A percentile compares a stretch with the other conserved stretches of the same genome.
These are phyloP conservation scores for Nesoenas mayeri DNA, from an alignment of 2,113 vertebrate species.

Conservation along the genomic window DNA sequence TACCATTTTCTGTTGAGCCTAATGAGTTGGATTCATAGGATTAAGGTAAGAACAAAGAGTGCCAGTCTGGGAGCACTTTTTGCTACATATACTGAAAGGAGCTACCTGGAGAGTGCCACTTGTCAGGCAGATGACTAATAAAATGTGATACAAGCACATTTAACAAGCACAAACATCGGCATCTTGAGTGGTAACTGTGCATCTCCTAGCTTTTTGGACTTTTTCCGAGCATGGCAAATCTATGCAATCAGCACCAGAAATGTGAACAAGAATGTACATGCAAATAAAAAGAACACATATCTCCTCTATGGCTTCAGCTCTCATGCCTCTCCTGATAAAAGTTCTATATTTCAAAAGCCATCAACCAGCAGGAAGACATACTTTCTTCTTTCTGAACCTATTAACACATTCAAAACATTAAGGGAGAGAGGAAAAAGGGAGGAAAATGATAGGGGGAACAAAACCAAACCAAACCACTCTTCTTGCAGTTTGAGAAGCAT, in stretches of 20 bases:
- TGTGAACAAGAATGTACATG: neutral
- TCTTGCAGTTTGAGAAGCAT: neutral
- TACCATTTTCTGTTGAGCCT: neutral
- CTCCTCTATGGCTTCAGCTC: neutral
- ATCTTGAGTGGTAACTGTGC: neutral
- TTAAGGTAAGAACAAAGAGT: neutral
- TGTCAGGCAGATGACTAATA: neutral
- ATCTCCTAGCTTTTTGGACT: neutral
- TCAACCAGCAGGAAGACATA: neutral
- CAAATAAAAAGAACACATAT: neutral
- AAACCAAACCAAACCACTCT: neutral
- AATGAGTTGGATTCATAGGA: neutral
- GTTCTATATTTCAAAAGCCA: slow-evolving; percentile 33
- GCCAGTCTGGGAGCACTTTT: neutral
- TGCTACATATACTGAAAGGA: neutral
- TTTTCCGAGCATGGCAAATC: neutral
- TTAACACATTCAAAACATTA: neutral
- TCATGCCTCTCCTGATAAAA: neutral
- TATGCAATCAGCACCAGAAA: neutral
- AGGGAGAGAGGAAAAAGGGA: neutral
- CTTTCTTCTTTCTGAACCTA: neutral
- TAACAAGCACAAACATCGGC: neutral
- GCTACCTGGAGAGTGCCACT: slow-evolving; percentile 5
- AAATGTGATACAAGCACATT: neutral
- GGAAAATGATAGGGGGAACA: neutral